Conservation (phyloP, 2,113 vertebrate genomes). For the Panthera tigris region DNA sequence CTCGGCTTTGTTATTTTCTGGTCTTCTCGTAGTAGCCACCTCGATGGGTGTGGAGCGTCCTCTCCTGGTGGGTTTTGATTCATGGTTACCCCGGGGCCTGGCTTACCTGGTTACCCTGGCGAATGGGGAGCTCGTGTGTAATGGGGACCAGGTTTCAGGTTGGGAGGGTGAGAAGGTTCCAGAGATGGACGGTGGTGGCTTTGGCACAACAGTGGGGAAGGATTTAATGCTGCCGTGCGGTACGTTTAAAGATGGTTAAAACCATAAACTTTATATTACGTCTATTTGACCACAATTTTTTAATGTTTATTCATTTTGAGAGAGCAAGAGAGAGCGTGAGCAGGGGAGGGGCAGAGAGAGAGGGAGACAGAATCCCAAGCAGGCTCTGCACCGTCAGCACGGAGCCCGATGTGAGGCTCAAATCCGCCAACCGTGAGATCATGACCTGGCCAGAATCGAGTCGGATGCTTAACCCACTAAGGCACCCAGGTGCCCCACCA, state of each 20-base stretch:
- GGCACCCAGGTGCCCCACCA: no score
- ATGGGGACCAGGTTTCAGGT: neutral
- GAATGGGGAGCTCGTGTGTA: accelerated
- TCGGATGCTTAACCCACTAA: no score
- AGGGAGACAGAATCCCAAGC: no score
- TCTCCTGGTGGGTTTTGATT: neutral
- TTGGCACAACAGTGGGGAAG: accelerated
- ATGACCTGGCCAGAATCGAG: no score
- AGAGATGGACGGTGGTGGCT: accelerated
- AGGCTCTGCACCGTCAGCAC: no score
- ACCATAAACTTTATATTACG: no score
- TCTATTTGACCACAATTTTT: neutral
- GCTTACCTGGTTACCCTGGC: no score
- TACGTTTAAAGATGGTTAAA: neutral
- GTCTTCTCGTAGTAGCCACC: neutral
- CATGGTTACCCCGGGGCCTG: neutral
- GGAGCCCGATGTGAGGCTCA: no score
- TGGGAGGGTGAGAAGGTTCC: neutral
- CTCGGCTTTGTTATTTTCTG: neutral
- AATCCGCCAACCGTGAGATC: no score
- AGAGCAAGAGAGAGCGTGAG: no score
- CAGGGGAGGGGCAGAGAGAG: no score
- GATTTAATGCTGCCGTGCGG: neutral
- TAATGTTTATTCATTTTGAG: no score
- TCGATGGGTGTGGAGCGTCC: accelerated